Evolutionary conservation across 2,113 vertebrate genomes (phyloP).

Genomic region (Notarius lentiginosus): DNA sequence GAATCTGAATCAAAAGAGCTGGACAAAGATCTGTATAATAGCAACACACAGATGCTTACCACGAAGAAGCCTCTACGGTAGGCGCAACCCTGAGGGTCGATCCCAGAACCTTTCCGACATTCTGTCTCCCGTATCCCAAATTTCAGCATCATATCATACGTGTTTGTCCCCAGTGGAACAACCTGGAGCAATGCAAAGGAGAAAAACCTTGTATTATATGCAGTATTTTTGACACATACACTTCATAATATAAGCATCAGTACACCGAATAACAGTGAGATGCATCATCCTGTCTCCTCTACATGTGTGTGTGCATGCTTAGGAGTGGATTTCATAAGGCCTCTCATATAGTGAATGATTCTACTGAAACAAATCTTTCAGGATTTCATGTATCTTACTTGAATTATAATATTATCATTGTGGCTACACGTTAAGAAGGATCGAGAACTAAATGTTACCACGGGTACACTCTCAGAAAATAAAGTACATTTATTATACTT

Average conservation of each 20-base stretch:
- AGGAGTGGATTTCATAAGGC: neutral
- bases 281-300: neutral
- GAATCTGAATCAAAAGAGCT: neutral
- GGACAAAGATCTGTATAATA: no score
- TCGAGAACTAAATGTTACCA: neutral
- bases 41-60: slow-evolving; percentile 51
- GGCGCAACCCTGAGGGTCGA: slow-evolving; percentile 55
- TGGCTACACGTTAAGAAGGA: neutral
- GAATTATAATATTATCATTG: neutral
- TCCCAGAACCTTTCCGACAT: slow-evolving; percentile 58
- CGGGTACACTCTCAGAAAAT: no score
- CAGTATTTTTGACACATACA: neutral
- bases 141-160: slow-evolving; percentile 57
- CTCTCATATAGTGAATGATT: neutral
- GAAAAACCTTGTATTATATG: neutral
- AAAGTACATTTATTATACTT: no score
- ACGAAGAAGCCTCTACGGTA: slow-evolving; percentile 58
- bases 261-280: neutral
- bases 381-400: neutral
- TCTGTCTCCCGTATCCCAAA: slow-evolving; percentile 63
- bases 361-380: neutral
- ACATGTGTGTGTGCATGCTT: neutral
- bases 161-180: slow-evolving; percentile 50
- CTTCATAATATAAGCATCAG: neutral
- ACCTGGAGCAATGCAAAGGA: slow-evolving; percentile 47